These are phyloP conservation scores for Mythimna lalbum DNA, from an alignment of 2,888 invertebrate genomes.

Conservation along the genomic window DNA sequence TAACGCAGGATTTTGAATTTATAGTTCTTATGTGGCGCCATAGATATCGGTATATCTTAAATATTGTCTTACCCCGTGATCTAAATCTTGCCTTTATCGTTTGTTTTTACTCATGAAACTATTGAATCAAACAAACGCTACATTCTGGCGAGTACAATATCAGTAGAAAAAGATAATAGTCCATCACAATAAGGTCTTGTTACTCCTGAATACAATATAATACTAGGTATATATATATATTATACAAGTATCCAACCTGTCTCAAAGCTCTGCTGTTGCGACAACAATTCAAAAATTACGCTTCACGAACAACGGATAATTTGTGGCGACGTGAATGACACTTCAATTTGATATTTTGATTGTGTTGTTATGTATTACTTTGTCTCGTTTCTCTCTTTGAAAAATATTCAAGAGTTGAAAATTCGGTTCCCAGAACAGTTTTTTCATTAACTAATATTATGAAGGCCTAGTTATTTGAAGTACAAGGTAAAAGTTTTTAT, in stretches of 20 bases:
- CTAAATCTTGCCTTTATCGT: neutral
- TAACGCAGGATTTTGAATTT: too few species aligned
- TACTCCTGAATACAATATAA: neutral
- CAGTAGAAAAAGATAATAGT: neutral
- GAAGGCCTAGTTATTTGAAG: neutral
- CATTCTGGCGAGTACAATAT: neutral
- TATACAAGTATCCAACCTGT: neutral
- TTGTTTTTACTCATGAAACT: neutral
- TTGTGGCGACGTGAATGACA: slow-evolving; percentile 32
- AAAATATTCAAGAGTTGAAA: slow-evolving; percentile 32
- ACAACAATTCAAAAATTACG: slow-evolving; percentile 23
- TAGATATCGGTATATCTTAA: neutral
- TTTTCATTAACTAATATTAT: slow-evolving; percentile 2
- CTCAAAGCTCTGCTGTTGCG: slow-evolving; percentile 3
- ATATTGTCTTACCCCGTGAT: neutral
- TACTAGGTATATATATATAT: too few species aligned
- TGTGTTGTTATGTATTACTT: slow-evolving; percentile 32
- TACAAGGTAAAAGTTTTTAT: neutral
- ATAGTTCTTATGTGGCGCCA: too few species aligned
- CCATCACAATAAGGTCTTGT: neutral
- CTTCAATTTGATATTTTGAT: slow-evolving; percentile 48
- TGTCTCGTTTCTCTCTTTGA: slow-evolving; percentile 2
- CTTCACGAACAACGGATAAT: slow-evolving; percentile 14
- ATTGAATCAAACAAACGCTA: too few species aligned
- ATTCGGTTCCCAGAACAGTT: slow-evolving; percentile 1